These are phyloP conservation scores for Mantis religiosa DNA, from an alignment of 2,888 invertebrate species.

Conservation along the genomic window DNA sequence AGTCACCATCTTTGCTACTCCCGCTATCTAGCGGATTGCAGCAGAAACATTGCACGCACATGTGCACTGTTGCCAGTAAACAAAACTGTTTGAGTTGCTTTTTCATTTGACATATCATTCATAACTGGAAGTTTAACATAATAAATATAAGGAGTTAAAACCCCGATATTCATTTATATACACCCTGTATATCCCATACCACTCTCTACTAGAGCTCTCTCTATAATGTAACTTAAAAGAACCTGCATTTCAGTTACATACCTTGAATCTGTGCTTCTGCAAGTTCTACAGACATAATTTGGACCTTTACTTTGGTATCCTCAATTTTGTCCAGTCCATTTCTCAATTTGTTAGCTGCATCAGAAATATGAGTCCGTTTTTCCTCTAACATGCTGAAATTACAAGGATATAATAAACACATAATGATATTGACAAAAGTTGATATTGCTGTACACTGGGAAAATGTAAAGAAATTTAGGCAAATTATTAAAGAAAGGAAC, in stretches of 20 bases:
- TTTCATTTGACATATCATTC: no score
- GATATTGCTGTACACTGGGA: background rate
- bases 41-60: no score
- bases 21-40: no score
- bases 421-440: background rate
- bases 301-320: conserved; percentile 77
- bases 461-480: background rate
- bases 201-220: background rate
- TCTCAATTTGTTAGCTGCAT: conserved; percentile 72
- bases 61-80: no score
- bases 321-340: conserved; percentile 84
- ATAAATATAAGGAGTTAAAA: no score
- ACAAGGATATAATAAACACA: background rate
- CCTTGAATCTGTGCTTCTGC: conserved; percentile 64
- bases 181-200: no score
- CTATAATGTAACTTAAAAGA: background rate
- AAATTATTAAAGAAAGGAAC: background rate
- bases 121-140: no score
- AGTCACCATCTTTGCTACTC: no score
- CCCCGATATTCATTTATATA: no score
- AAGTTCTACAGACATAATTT: conserved; percentile 78
- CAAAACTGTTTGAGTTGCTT: no score
- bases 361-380: conserved; percentile 67
- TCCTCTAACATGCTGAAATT: conserved; percentile 59
- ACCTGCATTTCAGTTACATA: conserved; percentile 10